Percentiles rank a stretch among this genome's conserved stretches.
Conservation (phyloP, 1,140 invertebrate species). For the Papilio glaucus region DNA sequence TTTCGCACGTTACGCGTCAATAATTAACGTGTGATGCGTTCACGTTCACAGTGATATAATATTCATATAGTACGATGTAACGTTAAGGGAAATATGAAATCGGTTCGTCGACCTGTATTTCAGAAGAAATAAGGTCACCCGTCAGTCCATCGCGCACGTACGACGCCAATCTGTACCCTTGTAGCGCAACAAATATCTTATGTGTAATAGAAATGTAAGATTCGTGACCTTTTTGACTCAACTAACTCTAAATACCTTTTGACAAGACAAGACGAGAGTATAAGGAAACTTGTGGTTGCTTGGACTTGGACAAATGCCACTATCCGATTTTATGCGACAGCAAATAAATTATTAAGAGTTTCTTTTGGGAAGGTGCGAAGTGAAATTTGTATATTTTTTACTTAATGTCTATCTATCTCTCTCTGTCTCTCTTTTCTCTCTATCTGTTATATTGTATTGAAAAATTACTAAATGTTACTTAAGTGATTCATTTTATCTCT, state of each 20-base stretch:
- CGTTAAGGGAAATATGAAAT: constrained; percentile 15
- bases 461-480: no score
- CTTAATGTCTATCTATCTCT: no score
- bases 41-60: background rate
- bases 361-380: no score
- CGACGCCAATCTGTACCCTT: background rate
- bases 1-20: background rate
- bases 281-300: no score
- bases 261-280: no score
- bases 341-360: no score
- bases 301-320: no score
- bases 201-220: background rate
- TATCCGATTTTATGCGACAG: no score
- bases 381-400: no score
- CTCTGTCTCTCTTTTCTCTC: no score
- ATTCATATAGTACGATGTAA: background rate
- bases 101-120: background rate
- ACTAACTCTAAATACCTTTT: background rate
- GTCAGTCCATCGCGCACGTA: background rate
- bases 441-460: no score
- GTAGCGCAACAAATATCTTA: background rate
- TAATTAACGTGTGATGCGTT: background rate
- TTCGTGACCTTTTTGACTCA: background rate
- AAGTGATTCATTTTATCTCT: no score
- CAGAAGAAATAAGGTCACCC: constrained; percentile 2